Base-by-base conservation (phyloP, 2,113 vertebrate genomes). In the Elephantulus edwardii region DNA sequence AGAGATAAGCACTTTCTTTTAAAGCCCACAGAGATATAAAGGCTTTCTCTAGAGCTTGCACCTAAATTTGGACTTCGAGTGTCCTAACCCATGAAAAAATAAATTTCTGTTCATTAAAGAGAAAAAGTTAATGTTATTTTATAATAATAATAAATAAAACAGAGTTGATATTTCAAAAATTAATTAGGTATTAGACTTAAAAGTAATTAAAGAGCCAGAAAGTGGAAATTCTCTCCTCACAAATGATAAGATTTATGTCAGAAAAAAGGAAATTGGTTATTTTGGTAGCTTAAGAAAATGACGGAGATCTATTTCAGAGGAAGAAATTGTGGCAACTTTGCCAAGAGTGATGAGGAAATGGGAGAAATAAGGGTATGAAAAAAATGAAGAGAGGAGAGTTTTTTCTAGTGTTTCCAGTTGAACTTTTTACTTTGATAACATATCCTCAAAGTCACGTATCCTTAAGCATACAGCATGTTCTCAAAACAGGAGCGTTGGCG, bases 221-320 rank as follows among this genome's bases (percentile, higher is more conserved):
- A n/a, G n/a, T n/a, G n/a, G 8, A 35, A 90, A 62, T 58, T 91
- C 26, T 92, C n/a, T 74, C 4, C 19, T 30, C 22, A 28, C 14
- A 84, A 88, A 35, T 68, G 42, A 86, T 38, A n/a, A n/a, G 42
- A 82, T 5, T 62, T 28, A 70, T 48, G 22, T 22, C 6, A 66
- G 22, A 19, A 38, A 33, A 85, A 46, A 54, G 60, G 17, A 35
- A 74, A 50, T 56, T 20, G 19, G 42, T 50, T 77, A 79, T n/a
- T 76, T 44, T 72, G 48, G 6, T 70, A 70, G 58, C 35, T 87
- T 58, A 70, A 83, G 38, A 78, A 81, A 74, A 60, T 89, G 46
- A 20, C 77, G 78, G 68, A 87, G n/a, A 14, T 56, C 60, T 74
- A 24, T 80, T 92, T 86, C n/a, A 88, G 64, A 83, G 70, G 38